Evolutionary conservation across 2,113 vertebrate species (phyloP).

Genomic region (Sterna hirundo): DNA sequence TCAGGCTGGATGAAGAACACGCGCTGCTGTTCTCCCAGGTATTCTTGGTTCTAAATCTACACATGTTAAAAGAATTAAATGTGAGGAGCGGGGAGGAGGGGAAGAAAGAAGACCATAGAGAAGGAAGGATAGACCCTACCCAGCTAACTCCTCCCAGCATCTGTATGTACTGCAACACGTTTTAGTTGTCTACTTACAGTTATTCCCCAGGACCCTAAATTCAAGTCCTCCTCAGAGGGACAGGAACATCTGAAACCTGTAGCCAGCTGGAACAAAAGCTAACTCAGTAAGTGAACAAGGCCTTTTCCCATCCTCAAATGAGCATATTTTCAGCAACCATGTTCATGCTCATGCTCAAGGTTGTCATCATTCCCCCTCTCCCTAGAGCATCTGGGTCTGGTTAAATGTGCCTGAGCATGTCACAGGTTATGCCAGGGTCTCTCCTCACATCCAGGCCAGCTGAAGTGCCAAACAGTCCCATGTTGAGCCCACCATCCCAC

Average conservation of each 20-base stretch:
- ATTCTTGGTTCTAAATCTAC: neutral
- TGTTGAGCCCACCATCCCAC: neutral
- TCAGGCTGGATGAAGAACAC: neutral
- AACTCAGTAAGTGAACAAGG: neutral
- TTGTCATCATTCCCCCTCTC: neutral
- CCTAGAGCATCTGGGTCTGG: neutral
- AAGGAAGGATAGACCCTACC: neutral
- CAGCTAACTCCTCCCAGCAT: neutral
- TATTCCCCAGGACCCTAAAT: neutral
- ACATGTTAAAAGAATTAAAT: neutral
- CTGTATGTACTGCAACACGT: neutral
- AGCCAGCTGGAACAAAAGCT: neutral
- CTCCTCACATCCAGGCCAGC: neutral
- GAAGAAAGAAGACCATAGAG: neutral
- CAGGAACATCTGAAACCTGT: neutral
- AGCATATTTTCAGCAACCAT: neutral
- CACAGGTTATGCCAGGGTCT: neutral
- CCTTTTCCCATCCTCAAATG: neutral
- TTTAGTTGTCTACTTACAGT: neutral
- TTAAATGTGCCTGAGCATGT: neutral
- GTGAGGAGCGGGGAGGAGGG: neutral
- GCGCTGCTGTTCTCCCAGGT: neutral
- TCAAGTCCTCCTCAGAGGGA: neutral
- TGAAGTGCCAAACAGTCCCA: neutral
- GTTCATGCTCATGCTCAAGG: neutral